Base-by-base conservation (phyloP, 1,140 invertebrate species). In the Pteromalus puparum region DNA sequence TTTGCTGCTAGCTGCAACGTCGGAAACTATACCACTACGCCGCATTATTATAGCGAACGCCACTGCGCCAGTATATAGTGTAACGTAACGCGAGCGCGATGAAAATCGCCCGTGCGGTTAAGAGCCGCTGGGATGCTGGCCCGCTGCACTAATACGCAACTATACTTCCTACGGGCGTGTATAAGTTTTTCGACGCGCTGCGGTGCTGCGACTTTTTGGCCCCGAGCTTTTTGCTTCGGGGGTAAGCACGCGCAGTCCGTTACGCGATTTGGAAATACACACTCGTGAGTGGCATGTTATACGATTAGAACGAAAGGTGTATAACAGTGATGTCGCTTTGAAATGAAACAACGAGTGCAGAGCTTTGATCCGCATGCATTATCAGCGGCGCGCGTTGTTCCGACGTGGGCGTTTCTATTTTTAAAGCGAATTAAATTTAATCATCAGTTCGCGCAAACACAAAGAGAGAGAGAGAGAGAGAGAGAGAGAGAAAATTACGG, bases 31-130 rank as follows among this genome's bases (percentile, higher is more conserved):
- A 6, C 18, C 5, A 13, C 53, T 67, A 28, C n/a, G 48, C 61
- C 21, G 34, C 77, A 70, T 80, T 46, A 70, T 80, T 80, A 46
- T 2, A 24, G 61, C n/a, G 7, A 12, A 15, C 30, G 61, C 18
- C 24, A 18, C 28, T 0, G 21, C 13, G n/a, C n/a, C n/a, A n/a
- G n/a, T n/a, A n/a, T n/a, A n/a, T n/a, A 24, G 2, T 26, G 21
- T 3, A 15, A 15, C n/a, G 26, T 1, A 13, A 78, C 65, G n/a
- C n/a, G 30, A 34, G 30, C 3, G 18, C 79, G 24, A 48, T 81
- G 79, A 81, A 72, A 73, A 61, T 81, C 79, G 42, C 46, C 26
- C 42, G 67, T 34, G 30, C 65, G 67, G 28, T 65, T n/a, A 34
- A n/a, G 42, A 67, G 26, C 42, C 6, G 21, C 28, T 4, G n/a